Base-by-base conservation (phyloP, 2,113 vertebrate species). In the Echinops telfairi region DNA sequence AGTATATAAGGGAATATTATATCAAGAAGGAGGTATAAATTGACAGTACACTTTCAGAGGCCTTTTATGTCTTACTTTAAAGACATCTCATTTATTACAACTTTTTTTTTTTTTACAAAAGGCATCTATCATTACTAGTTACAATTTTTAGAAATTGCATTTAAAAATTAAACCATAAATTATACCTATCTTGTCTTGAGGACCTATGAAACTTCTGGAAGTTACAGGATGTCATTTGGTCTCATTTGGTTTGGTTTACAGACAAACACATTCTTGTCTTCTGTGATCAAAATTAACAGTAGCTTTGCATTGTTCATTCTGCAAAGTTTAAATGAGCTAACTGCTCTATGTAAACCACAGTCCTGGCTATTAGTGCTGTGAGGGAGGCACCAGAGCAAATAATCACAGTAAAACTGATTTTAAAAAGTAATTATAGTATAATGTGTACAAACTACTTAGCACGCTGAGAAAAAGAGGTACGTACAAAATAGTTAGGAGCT, bases 251-350 rank as follows among this genome's bases (percentile, higher is more conserved):
- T n/a, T 6, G 2, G 23, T 84, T 38, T 12, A 66, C 38, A 77
- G 71, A 40, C 40, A 40, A 40, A 40, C 6, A 31, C 25, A 23
- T 76, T 84, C n/a, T 89, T 70, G 58, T 11, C 58, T 36, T 84
- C 64, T 66, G 38, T 76, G 53, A 73, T 64, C 22, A 64, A 83
- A 43, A 76, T 38, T 62, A 53, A 84, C 38, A 70, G 27, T 70
- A 78, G 40, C 53, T 86, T 38, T 78, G 33, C 58, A 57, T 78
- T 68, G 53, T 76, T n/a, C 43, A 71, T 78, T 68, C 43, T 79
- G 33, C 71, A 78, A 83, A 23, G 78, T 58, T 40, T 85, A 79
- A 40, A 43, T 86, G 27, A 91, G 29, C 27, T 85, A 79, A 85
- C 78, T 40, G 40, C 40, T 40, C 40, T 84, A 78, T 79, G 75